phyloP scores from a whole-genome alignment of 2,113 vertebrate species.

The Leptosomus discolor region DNA sequence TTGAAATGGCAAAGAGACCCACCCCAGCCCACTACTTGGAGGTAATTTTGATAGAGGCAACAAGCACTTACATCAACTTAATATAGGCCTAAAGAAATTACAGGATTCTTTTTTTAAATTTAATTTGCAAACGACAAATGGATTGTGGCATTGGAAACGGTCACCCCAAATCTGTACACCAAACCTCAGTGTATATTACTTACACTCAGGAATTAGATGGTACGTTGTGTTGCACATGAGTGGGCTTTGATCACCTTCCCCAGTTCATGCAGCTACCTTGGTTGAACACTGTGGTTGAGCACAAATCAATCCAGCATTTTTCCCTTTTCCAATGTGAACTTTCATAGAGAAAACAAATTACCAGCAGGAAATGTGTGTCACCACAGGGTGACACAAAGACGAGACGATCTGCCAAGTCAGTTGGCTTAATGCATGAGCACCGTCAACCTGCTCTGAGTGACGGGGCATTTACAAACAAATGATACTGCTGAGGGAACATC shows the following conservation, averaged over 20 bases:
- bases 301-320: fast-evolving
- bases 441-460: neutral
- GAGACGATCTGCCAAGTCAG: neutral
- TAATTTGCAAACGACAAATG: neutral
- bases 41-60: neutral
- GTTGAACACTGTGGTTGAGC: fast-evolving
- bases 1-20: neutral
- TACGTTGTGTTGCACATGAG: fast-evolving
- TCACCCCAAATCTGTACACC: neutral
- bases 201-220: neutral
- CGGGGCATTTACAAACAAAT: neutral
- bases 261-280: fast-evolving
- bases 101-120: neutral
- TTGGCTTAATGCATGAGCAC: neutral
- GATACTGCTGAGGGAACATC: neutral
- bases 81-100: neutral
- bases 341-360: neutral
- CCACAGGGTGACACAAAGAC: neutral
- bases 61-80: fast-evolving
- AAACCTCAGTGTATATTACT: neutral
- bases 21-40: neutral
- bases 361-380: neutral
- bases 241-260: neutral
- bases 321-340: fast-evolving
- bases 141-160: neutral